phyloP scores from a whole-genome alignment of 2,797 vertebrate genomes.

The Gallinago solitaria region DNA sequence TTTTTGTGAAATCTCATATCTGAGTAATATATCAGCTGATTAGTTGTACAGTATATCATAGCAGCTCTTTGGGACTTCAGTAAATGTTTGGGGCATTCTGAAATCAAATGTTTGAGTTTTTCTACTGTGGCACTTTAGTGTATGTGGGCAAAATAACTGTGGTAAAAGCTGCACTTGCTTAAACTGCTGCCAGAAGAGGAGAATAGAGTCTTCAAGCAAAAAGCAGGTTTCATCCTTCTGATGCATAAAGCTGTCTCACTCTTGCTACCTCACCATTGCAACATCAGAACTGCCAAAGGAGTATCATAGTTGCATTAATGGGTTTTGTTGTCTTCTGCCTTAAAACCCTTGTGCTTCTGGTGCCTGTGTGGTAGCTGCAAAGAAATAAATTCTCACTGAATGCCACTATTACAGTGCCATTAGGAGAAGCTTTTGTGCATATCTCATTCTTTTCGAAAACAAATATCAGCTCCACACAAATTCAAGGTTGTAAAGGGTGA shows the following conservation, averaged over 20 bases:
- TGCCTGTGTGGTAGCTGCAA: neutral
- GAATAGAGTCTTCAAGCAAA: neutral
- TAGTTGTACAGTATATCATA: neutral
- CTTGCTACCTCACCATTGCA: neutral
- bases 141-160: neutral
- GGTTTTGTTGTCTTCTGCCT: neutral
- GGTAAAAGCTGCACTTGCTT: neutral
- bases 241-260: neutral
- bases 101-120: neutral
- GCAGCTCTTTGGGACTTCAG: neutral
- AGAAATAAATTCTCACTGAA: neutral
- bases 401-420: rapidly evolving
- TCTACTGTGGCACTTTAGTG: neutral
- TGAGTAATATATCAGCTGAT: neutral
- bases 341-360: neutral
- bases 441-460: neutral
- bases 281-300: neutral
- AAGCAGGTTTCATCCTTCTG: neutral
- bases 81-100: neutral
- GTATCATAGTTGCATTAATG: neutral
- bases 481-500: neutral
- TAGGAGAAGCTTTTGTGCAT: neutral
- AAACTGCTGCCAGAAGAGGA: neutral
- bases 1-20: neutral
- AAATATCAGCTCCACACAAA: rapidly evolving